Percentiles rank a stretch among this genome's conserved stretches.
phyloP scores from a whole-genome alignment of 2,113 vertebrate species.

The Daphoenositta chrysoptera region DNA sequence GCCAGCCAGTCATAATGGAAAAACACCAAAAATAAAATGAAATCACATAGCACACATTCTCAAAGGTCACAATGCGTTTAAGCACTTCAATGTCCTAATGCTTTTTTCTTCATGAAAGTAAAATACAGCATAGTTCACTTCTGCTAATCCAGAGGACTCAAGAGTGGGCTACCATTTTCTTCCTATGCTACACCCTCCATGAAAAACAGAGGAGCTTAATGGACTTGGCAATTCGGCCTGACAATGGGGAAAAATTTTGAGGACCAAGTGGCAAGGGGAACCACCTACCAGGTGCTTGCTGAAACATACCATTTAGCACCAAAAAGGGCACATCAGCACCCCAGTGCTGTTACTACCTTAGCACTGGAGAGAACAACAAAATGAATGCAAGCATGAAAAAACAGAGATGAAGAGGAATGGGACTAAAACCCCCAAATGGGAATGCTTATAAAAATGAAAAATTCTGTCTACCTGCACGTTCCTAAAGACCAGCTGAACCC shows the following conservation, averaged over 20 bases:
- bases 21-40: conserved; percentile 32
- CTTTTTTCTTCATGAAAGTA: background rate
- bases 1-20: conserved; percentile 60
- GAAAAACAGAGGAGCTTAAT: background rate
- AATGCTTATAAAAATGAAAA: background rate
- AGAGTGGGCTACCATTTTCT: background rate
- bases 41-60: conserved; percentile 52
- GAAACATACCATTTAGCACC: background rate
- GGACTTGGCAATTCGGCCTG: background rate
- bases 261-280: background rate
- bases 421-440: background rate
- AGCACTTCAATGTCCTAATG: conserved; percentile 19
- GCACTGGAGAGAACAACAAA: background rate
- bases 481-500: background rate
- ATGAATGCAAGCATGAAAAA: background rate
- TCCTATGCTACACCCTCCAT: background rate
- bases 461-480: background rate
- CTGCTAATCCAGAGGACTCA: background rate
- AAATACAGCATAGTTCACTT: background rate
- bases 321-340: background rate
- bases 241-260: background rate
- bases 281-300: background rate
- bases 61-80: conserved; percentile 56
- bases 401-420: background rate
- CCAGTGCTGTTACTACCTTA: background rate